Percentiles rank a stretch among this genome's conserved stretches.
Conservation (phyloP, 92 coral and sea anemone genomes). For the Metridium senile region DNA sequence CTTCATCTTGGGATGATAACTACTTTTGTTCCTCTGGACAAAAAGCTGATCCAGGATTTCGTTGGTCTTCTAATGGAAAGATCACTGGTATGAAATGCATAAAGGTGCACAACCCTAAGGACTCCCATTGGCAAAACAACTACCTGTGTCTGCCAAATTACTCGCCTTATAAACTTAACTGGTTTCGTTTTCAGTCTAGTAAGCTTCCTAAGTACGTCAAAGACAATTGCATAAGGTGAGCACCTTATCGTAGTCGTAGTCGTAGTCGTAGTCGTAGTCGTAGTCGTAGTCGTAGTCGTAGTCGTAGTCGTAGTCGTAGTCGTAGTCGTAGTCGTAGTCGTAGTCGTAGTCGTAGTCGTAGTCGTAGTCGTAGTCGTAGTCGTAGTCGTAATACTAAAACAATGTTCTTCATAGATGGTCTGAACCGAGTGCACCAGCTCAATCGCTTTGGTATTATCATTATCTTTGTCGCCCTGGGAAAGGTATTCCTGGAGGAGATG, state of each 20-base stretch:
- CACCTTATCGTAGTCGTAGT: background rate
- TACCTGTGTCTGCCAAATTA: constrained; percentile 32
- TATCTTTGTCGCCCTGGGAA: constrained; percentile 11
- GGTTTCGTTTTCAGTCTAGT: constrained; percentile 5
- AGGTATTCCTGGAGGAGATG: constrained; percentile 17
- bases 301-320: background rate
- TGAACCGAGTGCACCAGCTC: constrained; percentile 19
- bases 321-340: background rate
- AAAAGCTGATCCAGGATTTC: constrained; percentile 51
- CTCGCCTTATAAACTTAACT: constrained; percentile 36
- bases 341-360: background rate
- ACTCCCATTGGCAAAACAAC: constrained; percentile 39
- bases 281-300: background rate
- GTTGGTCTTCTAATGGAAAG: constrained; percentile 46
- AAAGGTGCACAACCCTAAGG: constrained; percentile 30
- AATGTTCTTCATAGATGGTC: background rate
- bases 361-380: background rate
- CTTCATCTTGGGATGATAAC: constrained; percentile 52
- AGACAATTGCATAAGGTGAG: constrained; percentile 1
- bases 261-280: background rate
- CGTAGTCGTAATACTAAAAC: too few species aligned
- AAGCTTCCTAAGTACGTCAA: background rate
- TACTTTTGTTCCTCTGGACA: constrained; percentile 57
- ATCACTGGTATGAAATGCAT: constrained; percentile 41
- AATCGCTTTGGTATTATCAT: constrained; percentile 4